phyloP scores from a whole-genome alignment of 2,797 vertebrate genomes.

The Lithobates sylvaticus region DNA sequence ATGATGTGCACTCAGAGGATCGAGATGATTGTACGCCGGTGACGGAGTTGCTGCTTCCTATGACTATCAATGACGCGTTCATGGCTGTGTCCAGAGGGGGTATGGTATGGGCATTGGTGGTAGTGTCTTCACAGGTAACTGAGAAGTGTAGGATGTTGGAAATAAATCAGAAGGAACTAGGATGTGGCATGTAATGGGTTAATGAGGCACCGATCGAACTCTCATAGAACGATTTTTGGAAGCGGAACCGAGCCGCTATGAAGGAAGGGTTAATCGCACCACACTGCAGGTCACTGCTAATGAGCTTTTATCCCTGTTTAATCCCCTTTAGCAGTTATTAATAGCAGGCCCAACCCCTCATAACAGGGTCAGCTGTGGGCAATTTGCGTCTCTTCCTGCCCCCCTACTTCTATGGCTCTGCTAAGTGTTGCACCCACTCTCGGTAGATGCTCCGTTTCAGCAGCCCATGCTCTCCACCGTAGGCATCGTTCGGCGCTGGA shows the following conservation, averaged over 20 bases:
- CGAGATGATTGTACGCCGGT: too few relatives aligned
- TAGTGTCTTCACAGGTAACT: too few relatives aligned
- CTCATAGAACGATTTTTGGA: too few relatives aligned
- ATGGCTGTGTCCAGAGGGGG: neutral
- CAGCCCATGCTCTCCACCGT: constrained; percentile 49
- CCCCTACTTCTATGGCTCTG: constrained; percentile 13
- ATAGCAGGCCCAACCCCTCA: constrained; percentile 49
- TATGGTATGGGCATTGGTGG: neutral
- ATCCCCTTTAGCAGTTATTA: constrained; percentile 56
- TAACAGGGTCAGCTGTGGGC: constrained; percentile 51
- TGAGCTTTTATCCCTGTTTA: constrained; percentile 61
- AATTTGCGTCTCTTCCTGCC: constrained; percentile 39
- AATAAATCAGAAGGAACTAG: too few relatives aligned
- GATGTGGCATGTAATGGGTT: neutral
- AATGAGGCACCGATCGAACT: neutral
- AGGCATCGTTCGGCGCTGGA: constrained; percentile 60
- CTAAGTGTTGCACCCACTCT: constrained; percentile 17
- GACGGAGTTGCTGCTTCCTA: neutral
- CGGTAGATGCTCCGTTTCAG: constrained; percentile 22
- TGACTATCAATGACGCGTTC: neutral
- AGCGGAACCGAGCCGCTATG: neutral
- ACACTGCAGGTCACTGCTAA: constrained; percentile 53
- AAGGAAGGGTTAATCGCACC: constrained; percentile 35
- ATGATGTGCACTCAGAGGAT: neutral
- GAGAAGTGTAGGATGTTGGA: too few relatives aligned